Conservation (phyloP, 2,797 vertebrate genomes). For the Melanotaenia nigrans region DNA sequence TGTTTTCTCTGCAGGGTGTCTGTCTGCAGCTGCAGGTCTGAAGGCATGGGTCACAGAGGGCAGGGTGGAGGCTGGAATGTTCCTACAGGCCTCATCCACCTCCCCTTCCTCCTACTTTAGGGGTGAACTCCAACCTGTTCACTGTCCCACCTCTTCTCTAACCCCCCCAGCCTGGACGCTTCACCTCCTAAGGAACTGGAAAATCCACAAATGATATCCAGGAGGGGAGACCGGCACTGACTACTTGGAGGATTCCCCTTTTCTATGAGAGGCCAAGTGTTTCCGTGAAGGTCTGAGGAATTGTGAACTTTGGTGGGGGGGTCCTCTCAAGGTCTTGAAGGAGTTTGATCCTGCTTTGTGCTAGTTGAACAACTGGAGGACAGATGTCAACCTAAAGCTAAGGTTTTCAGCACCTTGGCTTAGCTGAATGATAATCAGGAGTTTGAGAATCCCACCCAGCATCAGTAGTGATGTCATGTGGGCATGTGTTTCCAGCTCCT, state of each 20-base stretch:
- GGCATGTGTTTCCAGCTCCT: constrained; percentile 18
- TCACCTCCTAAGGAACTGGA: constrained; percentile 85
- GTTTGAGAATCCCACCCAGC: constrained; percentile 14
- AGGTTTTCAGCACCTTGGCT: constrained; percentile 11
- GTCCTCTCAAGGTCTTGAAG: constrained; percentile 7
- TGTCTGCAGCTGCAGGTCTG: constrained; percentile 63
- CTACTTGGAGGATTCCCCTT: constrained; percentile 21
- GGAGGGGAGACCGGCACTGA: constrained; percentile 23
- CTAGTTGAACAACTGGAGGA: constrained; percentile 18
- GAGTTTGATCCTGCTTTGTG: constrained; percentile 23
- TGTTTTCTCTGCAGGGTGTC: constrained; percentile 67
- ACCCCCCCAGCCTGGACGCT: constrained; percentile 69
- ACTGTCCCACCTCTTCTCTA: constrained; percentile 46
- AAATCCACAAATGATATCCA: constrained; percentile 81
- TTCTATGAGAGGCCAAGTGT: constrained; percentile 4
- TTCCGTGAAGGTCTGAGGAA: background rate
- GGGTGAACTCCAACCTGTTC: constrained; percentile 35
- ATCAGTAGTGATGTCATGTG: constrained; percentile 14
- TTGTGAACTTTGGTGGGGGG: background rate
- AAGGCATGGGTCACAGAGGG: constrained; percentile 72
- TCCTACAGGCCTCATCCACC: constrained; percentile 51
- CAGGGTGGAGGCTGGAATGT: constrained; percentile 59
- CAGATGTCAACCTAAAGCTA: background rate
- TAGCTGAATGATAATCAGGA: constrained; percentile 20
- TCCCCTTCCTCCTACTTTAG: constrained; percentile 24